A percentile compares a stretch with the other conserved stretches of the same genome.
These are phyloP conservation scores for Drosophila gunungcola DNA, from an alignment of 1,140 invertebrate genomes.

Conservation along the genomic window DNA sequence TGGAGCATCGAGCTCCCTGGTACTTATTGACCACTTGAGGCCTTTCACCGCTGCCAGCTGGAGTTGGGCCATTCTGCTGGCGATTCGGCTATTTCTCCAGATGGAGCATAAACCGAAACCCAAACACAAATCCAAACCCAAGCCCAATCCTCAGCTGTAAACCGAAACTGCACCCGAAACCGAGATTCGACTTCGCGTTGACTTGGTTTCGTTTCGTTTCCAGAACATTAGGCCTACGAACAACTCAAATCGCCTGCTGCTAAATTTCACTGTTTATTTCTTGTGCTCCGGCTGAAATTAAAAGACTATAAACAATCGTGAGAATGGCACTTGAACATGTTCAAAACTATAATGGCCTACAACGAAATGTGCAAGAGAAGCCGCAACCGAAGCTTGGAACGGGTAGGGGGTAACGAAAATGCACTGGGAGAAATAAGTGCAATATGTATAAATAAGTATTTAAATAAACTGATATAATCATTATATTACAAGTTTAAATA, in stretches of 20 bases:
- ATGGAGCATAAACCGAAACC: too few species aligned
- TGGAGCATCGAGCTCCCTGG: conserved; percentile 48
- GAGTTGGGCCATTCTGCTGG: neutral
- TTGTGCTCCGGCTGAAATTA: conserved; percentile 77
- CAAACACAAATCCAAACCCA: too few species aligned
- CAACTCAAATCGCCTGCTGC: conserved; percentile 64
- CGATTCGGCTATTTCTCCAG: conserved; percentile 13
- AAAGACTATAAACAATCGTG: conserved; percentile 84
- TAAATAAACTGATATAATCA: too few species aligned
- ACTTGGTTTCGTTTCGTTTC: conserved; percentile 27
- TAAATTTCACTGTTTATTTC: conserved; percentile 83
- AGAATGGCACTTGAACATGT: conserved; percentile 83
- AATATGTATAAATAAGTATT: too few species aligned
- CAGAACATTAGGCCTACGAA: conserved; percentile 64
- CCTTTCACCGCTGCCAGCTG: conserved; percentile 49
- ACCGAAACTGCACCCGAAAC: conserved; percentile 27
- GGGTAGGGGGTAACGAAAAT: conserved; percentile 14
- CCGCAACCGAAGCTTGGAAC: conserved; percentile 27
- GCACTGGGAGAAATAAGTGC: conserved; percentile 5
- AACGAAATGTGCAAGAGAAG: conserved; percentile 77
- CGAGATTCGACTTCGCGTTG: conserved; percentile 2
- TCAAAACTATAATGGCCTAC: conserved; percentile 82
- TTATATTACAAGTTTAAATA: too few species aligned
- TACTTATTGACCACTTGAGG: conserved; percentile 60
- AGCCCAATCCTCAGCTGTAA: neutral